Evolutionary conservation across 2,888 invertebrate species (phyloP).

Genomic region (Drosophila prolongata): DNA sequence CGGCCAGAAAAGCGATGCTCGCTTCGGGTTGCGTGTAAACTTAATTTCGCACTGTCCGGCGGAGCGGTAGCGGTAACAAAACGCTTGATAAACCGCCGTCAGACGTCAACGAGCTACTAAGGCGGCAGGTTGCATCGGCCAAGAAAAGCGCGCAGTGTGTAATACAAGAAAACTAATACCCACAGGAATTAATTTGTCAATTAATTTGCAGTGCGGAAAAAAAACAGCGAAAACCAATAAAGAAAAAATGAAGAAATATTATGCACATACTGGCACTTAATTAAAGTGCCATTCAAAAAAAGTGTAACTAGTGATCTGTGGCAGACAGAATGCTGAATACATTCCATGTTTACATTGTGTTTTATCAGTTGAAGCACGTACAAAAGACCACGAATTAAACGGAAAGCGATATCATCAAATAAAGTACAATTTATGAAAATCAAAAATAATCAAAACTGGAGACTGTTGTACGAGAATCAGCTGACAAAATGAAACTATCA

Average conservation of each 20-base stretch:
- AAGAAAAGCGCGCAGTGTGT: slow-evolving; percentile 10
- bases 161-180: background rate
- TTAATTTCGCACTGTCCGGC: slow-evolving; percentile 22
- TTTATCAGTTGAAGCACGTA: slow-evolving; percentile 37
- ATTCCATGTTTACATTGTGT: slow-evolving; percentile 28
- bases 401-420: slow-evolving; percentile 9
- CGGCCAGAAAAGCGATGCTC: slow-evolving; percentile 37
- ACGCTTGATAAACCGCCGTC: slow-evolving; percentile 29
- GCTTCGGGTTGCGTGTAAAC: slow-evolving; percentile 34
- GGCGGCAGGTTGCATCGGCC: slow-evolving; percentile 28
- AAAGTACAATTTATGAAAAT: slow-evolving; percentile 13
- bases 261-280: slow-evolving; percentile 19
- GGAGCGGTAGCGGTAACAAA: slow-evolving; percentile 6
- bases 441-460: slow-evolving; percentile 12
- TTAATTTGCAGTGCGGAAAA: slow-evolving; percentile 11
- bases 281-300: slow-evolving; percentile 21
- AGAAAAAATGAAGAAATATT: slow-evolving; percentile 21
- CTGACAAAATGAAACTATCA: slow-evolving; percentile 83
- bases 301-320: slow-evolving; percentile 27
- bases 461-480: background rate
- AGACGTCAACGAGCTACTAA: slow-evolving; percentile 41
- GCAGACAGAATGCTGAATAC: slow-evolving; percentile 7
- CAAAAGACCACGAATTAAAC: slow-evolving; percentile 5
- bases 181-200: slow-evolving; percentile 29
- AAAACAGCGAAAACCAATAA: background rate